Evolutionary conservation across 92 coral and sea anemone species (phyloP).

Genomic region (Metridium senile): DNA sequence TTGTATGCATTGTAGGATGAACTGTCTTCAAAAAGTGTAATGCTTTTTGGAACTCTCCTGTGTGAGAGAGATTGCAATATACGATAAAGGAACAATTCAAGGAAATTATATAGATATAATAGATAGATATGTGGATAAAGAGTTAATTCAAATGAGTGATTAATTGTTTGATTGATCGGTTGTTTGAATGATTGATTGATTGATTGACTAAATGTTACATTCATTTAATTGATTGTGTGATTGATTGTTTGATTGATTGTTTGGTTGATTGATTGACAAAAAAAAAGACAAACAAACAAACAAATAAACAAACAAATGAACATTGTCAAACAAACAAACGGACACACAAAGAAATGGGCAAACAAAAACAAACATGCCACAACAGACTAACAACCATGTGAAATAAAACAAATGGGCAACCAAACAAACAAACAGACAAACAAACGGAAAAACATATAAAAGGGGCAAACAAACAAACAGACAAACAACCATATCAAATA

Average conservation of each 20-base stretch:
- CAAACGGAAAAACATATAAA: neutral
- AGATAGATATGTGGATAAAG: too few species aligned
- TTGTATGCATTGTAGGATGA: slow-evolving; percentile 69
- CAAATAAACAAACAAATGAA: neutral
- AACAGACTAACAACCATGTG: neutral
- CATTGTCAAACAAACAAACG: neutral
- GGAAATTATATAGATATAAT: too few species aligned
- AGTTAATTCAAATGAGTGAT: too few species aligned
- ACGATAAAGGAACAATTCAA: too few species aligned
- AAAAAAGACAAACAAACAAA: neutral
- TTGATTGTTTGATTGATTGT: too few species aligned
- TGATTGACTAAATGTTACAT: too few species aligned
- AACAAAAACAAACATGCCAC: neutral
- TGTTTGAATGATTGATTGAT: too few species aligned
- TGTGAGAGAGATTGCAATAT: too few species aligned
- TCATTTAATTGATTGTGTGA: too few species aligned
- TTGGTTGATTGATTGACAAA: too few species aligned
- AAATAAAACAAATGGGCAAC: neutral
- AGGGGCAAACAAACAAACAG: neutral
- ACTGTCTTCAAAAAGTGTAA: slow-evolving; percentile 85
- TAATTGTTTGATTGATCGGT: too few species aligned
- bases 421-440: neutral
- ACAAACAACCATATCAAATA: neutral
- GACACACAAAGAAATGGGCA: neutral
- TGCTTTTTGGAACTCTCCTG: slow-evolving; percentile 81